Evolutionary conservation across 2,113 vertebrate species (phyloP), one percentile per base, ranked within the genome.

Genomic region (Phocoena phocoena): DNA sequence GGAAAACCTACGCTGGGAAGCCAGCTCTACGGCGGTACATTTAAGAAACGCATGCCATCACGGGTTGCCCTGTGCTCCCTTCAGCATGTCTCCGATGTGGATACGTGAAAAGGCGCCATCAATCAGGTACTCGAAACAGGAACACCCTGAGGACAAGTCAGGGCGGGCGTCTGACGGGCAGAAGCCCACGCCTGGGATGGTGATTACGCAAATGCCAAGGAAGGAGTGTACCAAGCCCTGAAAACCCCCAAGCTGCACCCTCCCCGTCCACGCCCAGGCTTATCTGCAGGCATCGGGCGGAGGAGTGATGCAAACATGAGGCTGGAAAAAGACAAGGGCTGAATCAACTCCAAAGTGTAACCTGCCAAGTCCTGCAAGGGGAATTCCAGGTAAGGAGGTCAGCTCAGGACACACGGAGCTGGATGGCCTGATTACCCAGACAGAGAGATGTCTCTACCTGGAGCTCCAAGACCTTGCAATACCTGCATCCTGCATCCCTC

Each of bases 261-360:
- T 0, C 26, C 9, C 21, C 0, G 0, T 36, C 17, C 71, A 68
- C 0, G 3, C 71, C 71, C 26, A 1, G 10, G 62, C 81, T 67
- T 20, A 50, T 67, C 50, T 2, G 1, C 44, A 12, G 9, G 17
- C 41, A 21, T 53, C 15, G 53, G 53, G 36, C 5, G 1, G 25
- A 26, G 14, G n/a, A 31, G 28, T 8, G 6, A 65, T 3, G 53
- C 53, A 31, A 38, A 1, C 12, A 0, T 6, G 53, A 58, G 21
- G 53, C 33, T 36, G 33, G 21, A 25, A 26, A n/a, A 36, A 25
- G 4, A 3, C n/a, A 26, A 44, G 26, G 11, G 20, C 11, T 44
- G 44, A 67, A n/a, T 1, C 36, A 11, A n/a, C 47, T 9, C 6
- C 36, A 8, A 0, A 28, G 28, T 8, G 1, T 7, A 8, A 28